Evolutionary conservation across 2,797 vertebrate genomes (phyloP), one percentile per base, ranked within the genome.

Genomic region (Nyctalus aviator): DNA sequence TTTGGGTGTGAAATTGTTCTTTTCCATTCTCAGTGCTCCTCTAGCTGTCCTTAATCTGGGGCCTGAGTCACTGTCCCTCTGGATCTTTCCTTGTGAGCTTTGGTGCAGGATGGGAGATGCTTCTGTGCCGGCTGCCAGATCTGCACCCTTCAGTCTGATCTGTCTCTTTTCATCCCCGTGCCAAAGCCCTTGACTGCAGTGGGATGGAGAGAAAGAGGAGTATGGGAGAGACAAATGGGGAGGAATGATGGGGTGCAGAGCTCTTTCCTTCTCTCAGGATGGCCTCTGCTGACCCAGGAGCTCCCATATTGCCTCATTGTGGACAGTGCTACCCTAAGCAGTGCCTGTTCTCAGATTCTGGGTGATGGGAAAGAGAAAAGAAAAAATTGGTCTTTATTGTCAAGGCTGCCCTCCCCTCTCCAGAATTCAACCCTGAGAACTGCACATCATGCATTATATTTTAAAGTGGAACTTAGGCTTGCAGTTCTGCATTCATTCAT

Each of bases 51-150:
- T 85, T 96, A 92, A 82, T 94, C 87, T 0, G 77, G 89, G 66
- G 68, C 91, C 94, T 93, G 94, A 97, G 96, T 95, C 96, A 96
- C 95, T 88, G 57, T 95, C 78, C 81, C 79, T 96, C 71, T 93
- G 94, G 72, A 95, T 90, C 82, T 83, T 93, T 93, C 84, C 55
- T 75, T 92, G 75, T 95, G 53, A 82, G 78, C 88, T 96, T 94
- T 95, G 95, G 90, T 94, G 94, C 94, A 95, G 84, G 57, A 87
- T 94, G 91, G 95, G 95, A 94, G 95, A 95, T 88, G 89, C 90
- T 93, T 93, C 91, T 95, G n/a, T 94, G 84, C 77, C 78, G 0
- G 59, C 90, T 96, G 93, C 96, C 96, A 95, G 95, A 85, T 96
- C 95, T 23, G 71, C 91, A 96, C 94, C 94, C 89, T 96, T 89